phyloP scores from a whole-genome alignment of 2,113 vertebrate genomes.

The Paedocypris sp. region DNA sequence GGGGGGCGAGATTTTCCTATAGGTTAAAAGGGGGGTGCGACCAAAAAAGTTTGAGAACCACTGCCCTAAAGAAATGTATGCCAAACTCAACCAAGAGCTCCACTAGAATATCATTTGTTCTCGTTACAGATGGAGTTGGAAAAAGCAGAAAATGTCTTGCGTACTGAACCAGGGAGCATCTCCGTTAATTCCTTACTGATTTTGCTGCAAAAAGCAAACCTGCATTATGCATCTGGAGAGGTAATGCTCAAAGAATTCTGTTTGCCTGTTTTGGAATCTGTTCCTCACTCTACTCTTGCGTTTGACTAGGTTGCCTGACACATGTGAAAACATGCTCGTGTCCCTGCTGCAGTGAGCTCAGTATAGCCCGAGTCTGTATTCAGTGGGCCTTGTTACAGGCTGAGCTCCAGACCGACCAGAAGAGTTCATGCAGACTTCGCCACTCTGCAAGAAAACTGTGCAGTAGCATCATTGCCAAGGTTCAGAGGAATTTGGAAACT shows the following conservation, averaged over 20 bases:
- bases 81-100: neutral
- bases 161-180: slow-evolving; percentile 38
- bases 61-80: no score
- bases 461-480: slow-evolving; percentile 31
- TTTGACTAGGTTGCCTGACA: slow-evolving; percentile 59
- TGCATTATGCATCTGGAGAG: slow-evolving; percentile 55
- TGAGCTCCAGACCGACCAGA: slow-evolving; percentile 19
- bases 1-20: no score
- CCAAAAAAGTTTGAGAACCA: no score
- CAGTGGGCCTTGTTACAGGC: slow-evolving; percentile 67
- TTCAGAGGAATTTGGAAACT: slow-evolving; percentile 40
- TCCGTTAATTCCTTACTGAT: slow-evolving; percentile 55
- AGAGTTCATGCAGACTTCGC: slow-evolving; percentile 42
- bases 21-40: no score
- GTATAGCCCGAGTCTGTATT: slow-evolving; percentile 59
- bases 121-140: slow-evolving; percentile 54
- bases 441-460: slow-evolving; percentile 55
- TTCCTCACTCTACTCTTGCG: neutral
- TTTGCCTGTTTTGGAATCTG: neutral
- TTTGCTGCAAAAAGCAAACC: slow-evolving; percentile 62
- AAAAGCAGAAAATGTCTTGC: slow-evolving; percentile 54
- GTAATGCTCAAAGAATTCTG: slow-evolving; percentile 43
- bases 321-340: slow-evolving; percentile 63
- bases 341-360: slow-evolving; percentile 64
- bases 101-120: slow-evolving; percentile 31